Evolutionary conservation across 2,888 invertebrate genomes (phyloP).

Genomic region (Eupeodes luniger): DNA sequence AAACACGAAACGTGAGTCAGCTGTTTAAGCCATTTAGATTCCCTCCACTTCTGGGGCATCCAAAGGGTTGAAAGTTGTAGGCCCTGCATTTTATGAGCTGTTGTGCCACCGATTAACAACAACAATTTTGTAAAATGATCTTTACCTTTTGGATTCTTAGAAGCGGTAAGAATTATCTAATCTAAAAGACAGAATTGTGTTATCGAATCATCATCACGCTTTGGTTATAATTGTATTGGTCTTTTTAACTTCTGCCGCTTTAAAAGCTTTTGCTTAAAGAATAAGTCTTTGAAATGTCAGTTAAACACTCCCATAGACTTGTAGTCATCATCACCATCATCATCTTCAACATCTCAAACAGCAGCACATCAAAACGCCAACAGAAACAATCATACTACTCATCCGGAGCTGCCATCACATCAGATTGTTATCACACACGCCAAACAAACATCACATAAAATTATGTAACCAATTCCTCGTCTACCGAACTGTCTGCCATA

Average conservation of each 20-base stretch:
- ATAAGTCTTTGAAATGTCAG: conserved; percentile 53
- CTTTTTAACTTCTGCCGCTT: neutral
- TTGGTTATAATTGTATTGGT: neutral
- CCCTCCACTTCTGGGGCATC: no score
- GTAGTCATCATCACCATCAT: conserved; percentile 47
- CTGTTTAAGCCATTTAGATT: no score
- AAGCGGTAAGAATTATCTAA: neutral
- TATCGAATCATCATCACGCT: conserved; percentile 1
- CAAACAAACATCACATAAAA: conserved; percentile 70
- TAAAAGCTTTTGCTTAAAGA: neutral
- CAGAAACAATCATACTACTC: conserved; percentile 4
- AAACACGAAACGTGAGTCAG: no score
- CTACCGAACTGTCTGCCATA: conserved; percentile 73
- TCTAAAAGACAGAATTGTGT: neutral
- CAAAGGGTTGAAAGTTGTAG: no score
- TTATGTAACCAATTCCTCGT: conserved; percentile 73
- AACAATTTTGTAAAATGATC: no score
- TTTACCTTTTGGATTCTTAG: no score
- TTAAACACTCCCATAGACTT: conserved; percentile 47
- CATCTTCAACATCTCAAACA: conserved; percentile 17
- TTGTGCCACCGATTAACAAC: no score
- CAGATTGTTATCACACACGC: conserved; percentile 73
- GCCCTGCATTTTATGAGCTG: no score
- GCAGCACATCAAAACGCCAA: conserved; percentile 6
- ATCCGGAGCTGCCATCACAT: conserved; percentile 46